Percentiles rank a stretch among this genome's conserved stretches.
Conservation (phyloP, 1,140 invertebrate genomes). For the Metaphire vulgaris region DNA sequence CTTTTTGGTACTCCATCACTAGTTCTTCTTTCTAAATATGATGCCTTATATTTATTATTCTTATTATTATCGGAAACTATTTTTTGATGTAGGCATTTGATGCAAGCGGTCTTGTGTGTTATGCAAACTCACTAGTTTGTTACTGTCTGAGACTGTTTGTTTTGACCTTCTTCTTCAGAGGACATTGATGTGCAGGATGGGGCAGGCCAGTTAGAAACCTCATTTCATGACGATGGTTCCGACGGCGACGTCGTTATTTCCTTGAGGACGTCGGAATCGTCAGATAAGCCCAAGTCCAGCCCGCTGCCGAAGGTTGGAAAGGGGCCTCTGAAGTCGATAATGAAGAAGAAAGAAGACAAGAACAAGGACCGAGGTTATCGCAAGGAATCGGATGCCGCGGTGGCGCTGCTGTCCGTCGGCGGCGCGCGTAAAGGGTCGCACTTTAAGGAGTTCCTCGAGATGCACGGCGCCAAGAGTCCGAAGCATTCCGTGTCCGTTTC, state of each 20-base stretch:
- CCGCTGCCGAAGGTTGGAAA: background rate
- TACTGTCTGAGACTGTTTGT: too few species aligned
- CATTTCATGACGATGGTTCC: background rate
- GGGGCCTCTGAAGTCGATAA: slow-evolving; percentile 13
- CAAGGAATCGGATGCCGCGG: background rate
- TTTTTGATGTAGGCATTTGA: too few species aligned
- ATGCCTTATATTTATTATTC: too few species aligned
- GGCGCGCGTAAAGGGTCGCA: background rate
- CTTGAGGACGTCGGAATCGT: background rate
- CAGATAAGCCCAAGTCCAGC: background rate
- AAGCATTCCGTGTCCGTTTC: background rate
- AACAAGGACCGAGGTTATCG: background rate
- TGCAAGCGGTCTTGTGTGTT: too few species aligned
- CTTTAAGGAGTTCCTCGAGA: background rate
- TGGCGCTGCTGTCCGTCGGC: background rate
- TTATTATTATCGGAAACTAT: too few species aligned
- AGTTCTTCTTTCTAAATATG: too few species aligned
- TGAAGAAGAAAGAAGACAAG: slow-evolving; percentile 11
- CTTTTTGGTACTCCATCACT: too few species aligned
- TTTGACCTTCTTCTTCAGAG: too few species aligned
- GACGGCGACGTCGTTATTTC: background rate
- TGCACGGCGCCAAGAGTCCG: background rate
- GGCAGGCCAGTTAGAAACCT: background rate
- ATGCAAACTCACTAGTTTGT: too few species aligned
- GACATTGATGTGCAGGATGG: slow-evolving; percentile 11